Conservation (phyloP, 2,888 invertebrate species). For the Agrochola circellaris region DNA sequence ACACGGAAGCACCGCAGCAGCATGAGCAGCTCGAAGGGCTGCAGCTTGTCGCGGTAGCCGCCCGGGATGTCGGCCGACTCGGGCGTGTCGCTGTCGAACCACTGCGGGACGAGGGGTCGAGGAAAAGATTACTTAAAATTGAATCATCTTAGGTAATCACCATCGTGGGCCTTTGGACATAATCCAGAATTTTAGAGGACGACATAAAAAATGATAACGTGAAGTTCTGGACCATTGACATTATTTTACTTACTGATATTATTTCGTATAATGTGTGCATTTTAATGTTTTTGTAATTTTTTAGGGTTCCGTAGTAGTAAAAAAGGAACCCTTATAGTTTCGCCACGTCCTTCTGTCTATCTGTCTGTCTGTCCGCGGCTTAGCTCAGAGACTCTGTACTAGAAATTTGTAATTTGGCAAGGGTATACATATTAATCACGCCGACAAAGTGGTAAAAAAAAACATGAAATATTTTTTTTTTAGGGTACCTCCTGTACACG, state of each 20-base stretch:
- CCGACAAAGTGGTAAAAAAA: too few species aligned
- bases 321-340: too few species aligned
- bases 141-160: not conserved
- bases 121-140: not conserved
- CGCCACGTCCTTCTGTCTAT: too few species aligned
- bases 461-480: too few species aligned
- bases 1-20: constrained; percentile 96
- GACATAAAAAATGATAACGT: not conserved
- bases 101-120: constrained; percentile 84
- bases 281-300: not conserved
- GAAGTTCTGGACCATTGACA: not conserved
- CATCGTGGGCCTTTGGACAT: not conserved
- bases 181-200: too few species aligned
- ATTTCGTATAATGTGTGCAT: not conserved
- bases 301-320: too few species aligned
- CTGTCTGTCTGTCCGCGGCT: too few species aligned
- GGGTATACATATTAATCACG: too few species aligned
- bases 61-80: constrained; percentile 94
- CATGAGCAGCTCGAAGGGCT: constrained; percentile 94
- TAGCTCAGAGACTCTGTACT: too few species aligned
- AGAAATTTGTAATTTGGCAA: too few species aligned
- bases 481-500: too few species aligned
- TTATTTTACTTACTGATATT: not conserved
- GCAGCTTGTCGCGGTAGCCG: constrained; percentile 92
- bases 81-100: constrained; percentile 96